A percentile compares a stretch with the other conserved stretches of the same genome.
Evolutionary conservation across 2,888 invertebrate genomes (phyloP).

Genomic region (Lepidocyrtinus sp.): DNA sequence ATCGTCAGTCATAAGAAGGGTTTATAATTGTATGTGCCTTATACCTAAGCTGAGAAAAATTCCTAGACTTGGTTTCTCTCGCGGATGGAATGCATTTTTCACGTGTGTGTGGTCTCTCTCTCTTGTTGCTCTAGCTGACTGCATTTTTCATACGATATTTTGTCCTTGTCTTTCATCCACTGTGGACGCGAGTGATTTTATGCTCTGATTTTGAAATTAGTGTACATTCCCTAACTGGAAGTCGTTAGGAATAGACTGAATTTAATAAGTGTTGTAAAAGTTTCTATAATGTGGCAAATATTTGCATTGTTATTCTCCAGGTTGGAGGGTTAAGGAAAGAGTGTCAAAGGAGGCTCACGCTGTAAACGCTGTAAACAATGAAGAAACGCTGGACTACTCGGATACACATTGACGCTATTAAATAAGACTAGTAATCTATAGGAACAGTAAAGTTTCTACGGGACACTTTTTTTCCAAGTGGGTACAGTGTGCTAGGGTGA

Average conservation of each 20-base stretch:
- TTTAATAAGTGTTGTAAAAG: too few species aligned
- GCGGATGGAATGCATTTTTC: constrained; percentile 18
- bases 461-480: background rate
- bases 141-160: constrained; percentile 19
- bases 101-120: constrained; percentile 17
- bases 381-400: constrained; percentile 11
- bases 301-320: too few species aligned
- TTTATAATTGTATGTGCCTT: constrained; percentile 18
- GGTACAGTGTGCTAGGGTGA: background rate
- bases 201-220: constrained; percentile 6
- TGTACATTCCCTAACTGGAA: too few species aligned
- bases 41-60: constrained; percentile 9
- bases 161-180: background rate
- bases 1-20: constrained; percentile 19
- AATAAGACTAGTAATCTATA: background rate
- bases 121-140: background rate
- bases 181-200: background rate
- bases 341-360: background rate
- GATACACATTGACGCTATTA: background rate
- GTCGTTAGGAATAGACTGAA: too few species aligned
- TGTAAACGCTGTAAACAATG: background rate
- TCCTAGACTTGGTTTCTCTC: constrained; percentile 14
- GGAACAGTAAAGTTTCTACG: too few species aligned
- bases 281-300: too few species aligned
- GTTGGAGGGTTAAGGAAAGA: background rate